Conservation (phyloP, 2,888 invertebrate genomes). For the Coelopa pilipes region DNA sequence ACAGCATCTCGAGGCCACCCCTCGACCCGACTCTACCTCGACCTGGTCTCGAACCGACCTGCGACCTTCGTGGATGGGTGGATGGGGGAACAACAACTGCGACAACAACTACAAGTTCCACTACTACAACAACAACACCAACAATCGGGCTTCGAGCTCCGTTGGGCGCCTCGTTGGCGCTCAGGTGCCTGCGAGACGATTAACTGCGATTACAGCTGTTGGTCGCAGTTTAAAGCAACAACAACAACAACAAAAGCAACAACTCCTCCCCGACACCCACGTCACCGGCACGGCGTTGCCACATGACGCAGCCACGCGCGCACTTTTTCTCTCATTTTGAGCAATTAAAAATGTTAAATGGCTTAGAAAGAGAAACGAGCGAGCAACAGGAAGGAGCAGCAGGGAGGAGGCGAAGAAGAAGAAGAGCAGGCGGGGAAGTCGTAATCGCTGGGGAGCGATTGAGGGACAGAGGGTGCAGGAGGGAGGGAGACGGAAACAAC, state of each 20-base stretch:
- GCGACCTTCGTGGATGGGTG: too few relatives aligned
- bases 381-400: too few relatives aligned
- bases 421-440: too few relatives aligned
- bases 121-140: not conserved
- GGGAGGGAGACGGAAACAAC: too few relatives aligned
- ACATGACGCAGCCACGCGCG: conserved; percentile 1
- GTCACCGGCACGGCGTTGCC: conserved; percentile 27
- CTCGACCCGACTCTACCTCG: too few relatives aligned
- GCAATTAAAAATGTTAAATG: conserved; percentile 50
- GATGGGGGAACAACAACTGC: too few relatives aligned
- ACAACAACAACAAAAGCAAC: not conserved
- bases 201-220: conserved; percentile 40
- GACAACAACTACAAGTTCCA: too few relatives aligned
- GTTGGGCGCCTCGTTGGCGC: conserved; percentile 27
- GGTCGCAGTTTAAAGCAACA: conserved; percentile 9
- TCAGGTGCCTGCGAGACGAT: conserved; percentile 40
- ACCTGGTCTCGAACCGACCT: too few relatives aligned
- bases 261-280: not conserved
- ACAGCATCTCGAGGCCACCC: too few relatives aligned
- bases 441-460: too few relatives aligned
- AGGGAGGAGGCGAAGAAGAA: too few relatives aligned
- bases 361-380: conserved; percentile 37
- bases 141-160: not conserved
- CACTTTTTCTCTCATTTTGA: conserved; percentile 1
- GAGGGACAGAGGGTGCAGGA: too few relatives aligned